Base-by-base conservation (phyloP, 1,140 invertebrate species). In the Sitophilus oryzae region DNA sequence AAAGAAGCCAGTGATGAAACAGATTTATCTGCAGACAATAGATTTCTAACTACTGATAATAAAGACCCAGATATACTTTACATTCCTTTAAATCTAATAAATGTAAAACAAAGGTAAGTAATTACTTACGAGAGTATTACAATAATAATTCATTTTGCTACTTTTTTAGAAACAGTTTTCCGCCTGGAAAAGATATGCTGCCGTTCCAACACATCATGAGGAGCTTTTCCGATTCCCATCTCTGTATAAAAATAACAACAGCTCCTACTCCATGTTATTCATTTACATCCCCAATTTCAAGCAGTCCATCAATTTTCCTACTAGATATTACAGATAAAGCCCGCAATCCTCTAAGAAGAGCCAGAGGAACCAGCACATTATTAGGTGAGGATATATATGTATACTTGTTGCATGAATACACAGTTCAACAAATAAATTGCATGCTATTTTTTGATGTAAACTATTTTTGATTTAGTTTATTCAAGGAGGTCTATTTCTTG, bases 1-100 rank as follows among this genome's bases (percentile, higher is more conserved):
- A 85, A 85, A 69, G 83, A 86, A 66, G 83, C 81, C 3, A 83
- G 79, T 10, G 83, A 85, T 60, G 82, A 83, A 69, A 82, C 81
- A 9, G 82, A 83, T 57, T 73, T 77, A 56, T 74, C 75, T 71
- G 64, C 78, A 16, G 75, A 77, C 25, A 73, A 67, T 10, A 68
- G 76, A 49, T 72, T 76, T 52, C 73, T 73, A 62, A 73, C 70
- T 56, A 73, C 73, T 52, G 80, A 76, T 63, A 77, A 77, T 42
- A 71, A 71, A 35, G 82, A 85, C 60, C 79, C 82, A 8, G 83
- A 85, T 59, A 79, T 85, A 41, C 73, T 82, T 47, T 85, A 83
- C 70, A 79, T 85, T 65, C 83, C 83, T 8, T 70, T 86, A 22
- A 82, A 83, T 65, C 69, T 85, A 19, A 77, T 82, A 1, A 81